Evolutionary conservation across 2,888 invertebrate species (phyloP).

Genomic region (Lissonota sp.): DNA sequence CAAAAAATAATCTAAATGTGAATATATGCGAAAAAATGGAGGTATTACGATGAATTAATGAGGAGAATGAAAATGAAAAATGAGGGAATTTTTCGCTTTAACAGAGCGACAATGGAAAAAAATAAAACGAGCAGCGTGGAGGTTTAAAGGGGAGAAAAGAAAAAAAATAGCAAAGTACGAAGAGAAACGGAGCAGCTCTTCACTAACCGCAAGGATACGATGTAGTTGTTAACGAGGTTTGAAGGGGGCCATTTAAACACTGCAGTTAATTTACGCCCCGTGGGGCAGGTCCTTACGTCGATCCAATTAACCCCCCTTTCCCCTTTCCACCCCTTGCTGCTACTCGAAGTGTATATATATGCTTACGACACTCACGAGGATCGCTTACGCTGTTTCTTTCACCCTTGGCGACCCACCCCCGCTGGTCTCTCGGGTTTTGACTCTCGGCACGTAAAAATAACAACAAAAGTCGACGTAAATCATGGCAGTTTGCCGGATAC

Average conservation of each 20-base stretch:
- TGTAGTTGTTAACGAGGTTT: constrained; percentile 64
- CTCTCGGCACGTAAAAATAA: constrained; percentile 34
- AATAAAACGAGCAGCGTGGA: not conserved
- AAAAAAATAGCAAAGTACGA: constrained; percentile 5
- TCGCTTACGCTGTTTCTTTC: no score
- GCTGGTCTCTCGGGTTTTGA: not conserved
- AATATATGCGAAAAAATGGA: no score
- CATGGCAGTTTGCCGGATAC: constrained; percentile 15
- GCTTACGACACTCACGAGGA: no score
- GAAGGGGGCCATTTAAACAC: constrained; percentile 65
- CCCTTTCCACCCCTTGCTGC: no score
- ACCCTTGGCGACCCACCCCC: no score
- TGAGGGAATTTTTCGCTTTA: not conserved
- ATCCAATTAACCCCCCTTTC: constrained; percentile 60
- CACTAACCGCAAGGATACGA: constrained; percentile 47
- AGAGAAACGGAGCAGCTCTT: constrained; percentile 6
- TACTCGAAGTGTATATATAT: no score
- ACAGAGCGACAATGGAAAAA: no score
- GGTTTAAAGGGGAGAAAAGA: no score
- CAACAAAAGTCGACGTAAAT: constrained; percentile 44
- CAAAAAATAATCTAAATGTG: no score
- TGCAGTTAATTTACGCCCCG: constrained; percentile 62
- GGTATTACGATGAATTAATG: no score
- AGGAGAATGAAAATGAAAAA: not conserved
- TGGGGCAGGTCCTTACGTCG: constrained; percentile 61